phyloP scores from a whole-genome alignment of 2,113 vertebrate genomes.

The Nestor notabilis region DNA sequence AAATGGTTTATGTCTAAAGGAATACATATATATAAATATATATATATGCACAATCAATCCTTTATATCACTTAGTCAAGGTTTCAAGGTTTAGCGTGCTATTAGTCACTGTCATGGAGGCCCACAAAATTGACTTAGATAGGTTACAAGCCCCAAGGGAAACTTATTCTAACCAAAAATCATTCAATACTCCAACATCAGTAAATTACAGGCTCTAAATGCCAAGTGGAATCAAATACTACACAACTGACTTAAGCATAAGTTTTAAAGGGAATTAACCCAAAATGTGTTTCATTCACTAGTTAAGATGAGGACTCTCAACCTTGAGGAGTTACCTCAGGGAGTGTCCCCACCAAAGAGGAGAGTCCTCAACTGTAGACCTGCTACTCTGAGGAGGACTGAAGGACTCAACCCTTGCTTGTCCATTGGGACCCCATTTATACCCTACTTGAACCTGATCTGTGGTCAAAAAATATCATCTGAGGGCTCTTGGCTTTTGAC shows the following conservation, averaged over 20 bases:
- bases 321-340: background rate
- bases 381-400: background rate
- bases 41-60: background rate
- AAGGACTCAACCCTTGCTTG: background rate
- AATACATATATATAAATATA: background rate
- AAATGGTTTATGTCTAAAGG: background rate
- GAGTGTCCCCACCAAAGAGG: background rate
- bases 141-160: background rate
- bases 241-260: background rate
- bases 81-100: background rate
- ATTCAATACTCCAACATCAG: background rate
- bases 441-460: background rate
- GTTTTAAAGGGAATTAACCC: background rate
- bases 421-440: background rate
- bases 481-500: background rate
- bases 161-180: background rate
- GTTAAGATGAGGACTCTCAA: background rate
- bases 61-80: background rate
- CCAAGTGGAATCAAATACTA: background rate
- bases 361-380: background rate
- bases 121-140: background rate
- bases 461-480: background rate
- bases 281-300: background rate
- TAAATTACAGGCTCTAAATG: background rate
- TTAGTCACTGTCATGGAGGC: background rate